Evolutionary conservation across 2,888 invertebrate genomes (phyloP).

Genomic region (Drosophila anceps): DNA sequence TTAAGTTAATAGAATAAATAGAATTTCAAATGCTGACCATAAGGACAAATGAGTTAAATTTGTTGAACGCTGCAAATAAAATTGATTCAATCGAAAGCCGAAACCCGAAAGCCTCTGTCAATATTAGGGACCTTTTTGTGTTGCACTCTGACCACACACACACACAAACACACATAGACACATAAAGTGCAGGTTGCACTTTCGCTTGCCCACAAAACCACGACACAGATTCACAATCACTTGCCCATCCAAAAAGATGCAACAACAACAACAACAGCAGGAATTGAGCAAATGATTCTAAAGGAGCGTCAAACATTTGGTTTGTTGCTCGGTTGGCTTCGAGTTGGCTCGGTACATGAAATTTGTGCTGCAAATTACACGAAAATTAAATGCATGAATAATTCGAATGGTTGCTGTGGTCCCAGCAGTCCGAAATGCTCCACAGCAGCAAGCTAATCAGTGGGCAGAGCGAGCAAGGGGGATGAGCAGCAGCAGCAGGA

Average conservation of each 20-base stretch:
- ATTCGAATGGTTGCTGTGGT: conserved; percentile 81
- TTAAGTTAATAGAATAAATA: neutral
- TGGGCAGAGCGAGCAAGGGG: conserved; percentile 7
- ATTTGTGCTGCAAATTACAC: conserved; percentile 78
- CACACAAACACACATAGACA: neutral
- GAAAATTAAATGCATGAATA: conserved; percentile 81
- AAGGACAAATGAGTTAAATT: neutral
- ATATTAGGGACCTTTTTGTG: conserved; percentile 27
- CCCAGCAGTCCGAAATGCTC: conserved; percentile 56
- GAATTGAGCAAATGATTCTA: conserved; percentile 58
- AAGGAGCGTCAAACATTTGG: conserved; percentile 71
- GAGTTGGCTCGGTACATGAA: conserved; percentile 61
- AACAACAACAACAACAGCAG: conserved; percentile 16
- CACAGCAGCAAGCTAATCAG: conserved; percentile 65
- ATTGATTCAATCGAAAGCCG: conserved; percentile 19
- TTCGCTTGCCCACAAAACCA: conserved; percentile 65
- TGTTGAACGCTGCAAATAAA: neutral
- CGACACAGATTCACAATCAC: conserved; percentile 53
- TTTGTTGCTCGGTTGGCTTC: conserved; percentile 64
- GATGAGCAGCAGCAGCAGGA: neutral
- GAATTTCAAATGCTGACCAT: neutral
- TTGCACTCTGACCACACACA: conserved; percentile 29
- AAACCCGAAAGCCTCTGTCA: conserved; percentile 33
- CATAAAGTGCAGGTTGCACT: conserved; percentile 49
- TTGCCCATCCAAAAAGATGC: conserved; percentile 34